These are phyloP conservation scores for Arctocebus calabarensis DNA, from an alignment of 2,797 vertebrate species.

Conservation along the genomic window DNA sequence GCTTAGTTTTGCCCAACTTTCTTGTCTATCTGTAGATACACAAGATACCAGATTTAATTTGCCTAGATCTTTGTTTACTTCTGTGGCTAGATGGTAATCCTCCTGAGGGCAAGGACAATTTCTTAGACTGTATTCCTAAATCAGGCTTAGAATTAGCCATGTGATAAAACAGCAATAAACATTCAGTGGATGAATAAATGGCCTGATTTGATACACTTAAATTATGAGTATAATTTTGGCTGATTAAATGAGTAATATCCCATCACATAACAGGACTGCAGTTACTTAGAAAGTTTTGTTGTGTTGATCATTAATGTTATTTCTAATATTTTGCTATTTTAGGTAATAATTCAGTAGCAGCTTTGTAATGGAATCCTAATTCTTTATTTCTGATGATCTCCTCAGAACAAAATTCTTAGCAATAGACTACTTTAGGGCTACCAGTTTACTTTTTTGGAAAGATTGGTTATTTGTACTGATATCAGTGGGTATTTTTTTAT, in stretches of 20 bases:
- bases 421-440: neutral
- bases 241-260: neutral
- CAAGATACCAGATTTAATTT: neutral
- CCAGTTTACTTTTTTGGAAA: neutral
- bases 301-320: neutral
- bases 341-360: neutral
- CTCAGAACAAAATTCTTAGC: constrained; percentile 12
- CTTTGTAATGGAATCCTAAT: neutral
- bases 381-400: neutral
- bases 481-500: neutral
- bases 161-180: neutral
- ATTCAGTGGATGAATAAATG: neutral
- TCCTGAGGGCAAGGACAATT: neutral
- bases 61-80: neutral
- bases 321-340: constrained; percentile 38
- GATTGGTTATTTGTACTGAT: neutral
- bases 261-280: neutral
- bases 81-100: neutral
- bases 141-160: neutral
- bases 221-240: neutral
- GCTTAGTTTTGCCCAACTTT: neutral
- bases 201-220: neutral
- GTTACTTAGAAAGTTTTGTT: neutral
- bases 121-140: neutral
- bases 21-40: neutral